These are phyloP conservation scores for Spermophilus dauricus DNA, from an alignment of 2,113 vertebrate genomes.

Conservation along the genomic window DNA sequence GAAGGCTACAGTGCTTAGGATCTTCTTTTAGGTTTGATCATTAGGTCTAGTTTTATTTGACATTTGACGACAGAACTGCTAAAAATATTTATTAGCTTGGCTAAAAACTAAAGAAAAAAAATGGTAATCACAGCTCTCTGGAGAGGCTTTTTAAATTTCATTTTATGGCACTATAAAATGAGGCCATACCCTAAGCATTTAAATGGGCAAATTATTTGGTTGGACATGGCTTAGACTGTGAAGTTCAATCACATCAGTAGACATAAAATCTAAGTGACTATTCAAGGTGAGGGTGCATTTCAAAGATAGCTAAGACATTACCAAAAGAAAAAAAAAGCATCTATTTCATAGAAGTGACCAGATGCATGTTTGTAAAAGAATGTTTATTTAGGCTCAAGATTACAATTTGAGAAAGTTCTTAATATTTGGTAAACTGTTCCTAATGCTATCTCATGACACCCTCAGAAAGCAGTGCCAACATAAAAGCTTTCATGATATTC, in stretches of 20 bases:
- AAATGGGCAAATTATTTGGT: slow-evolving; percentile 78
- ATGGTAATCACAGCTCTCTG: slow-evolving; percentile 75
- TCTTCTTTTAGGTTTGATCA: slow-evolving; percentile 70
- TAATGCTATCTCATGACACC: background rate
- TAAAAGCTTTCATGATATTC: slow-evolving; percentile 1
- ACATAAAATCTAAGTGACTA: slow-evolving; percentile 45
- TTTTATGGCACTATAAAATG: slow-evolving; percentile 81
- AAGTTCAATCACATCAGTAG: slow-evolving; percentile 46
- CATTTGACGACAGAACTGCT: slow-evolving; percentile 73
- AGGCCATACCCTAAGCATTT: slow-evolving; percentile 64
- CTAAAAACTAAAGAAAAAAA: slow-evolving; percentile 78
- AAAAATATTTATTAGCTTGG: slow-evolving; percentile 79
- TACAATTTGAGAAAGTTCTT: slow-evolving; percentile 30
- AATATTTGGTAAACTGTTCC: background rate
- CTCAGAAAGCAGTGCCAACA: background rate
- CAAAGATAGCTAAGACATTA: slow-evolving; percentile 36
- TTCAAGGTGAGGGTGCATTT: slow-evolving; percentile 68
- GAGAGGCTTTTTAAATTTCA: slow-evolving; percentile 73
- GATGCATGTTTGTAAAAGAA: background rate
- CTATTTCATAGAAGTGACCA: background rate
- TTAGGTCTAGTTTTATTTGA: slow-evolving; percentile 77
- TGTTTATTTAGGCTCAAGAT: background rate
- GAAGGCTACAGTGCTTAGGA: slow-evolving; percentile 38
- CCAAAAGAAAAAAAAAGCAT: slow-evolving; percentile 1
- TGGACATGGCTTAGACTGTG: slow-evolving; percentile 74